phyloP scores from a whole-genome alignment of 2,888 invertebrate genomes.

The Tenthredo distinguenda region DNA sequence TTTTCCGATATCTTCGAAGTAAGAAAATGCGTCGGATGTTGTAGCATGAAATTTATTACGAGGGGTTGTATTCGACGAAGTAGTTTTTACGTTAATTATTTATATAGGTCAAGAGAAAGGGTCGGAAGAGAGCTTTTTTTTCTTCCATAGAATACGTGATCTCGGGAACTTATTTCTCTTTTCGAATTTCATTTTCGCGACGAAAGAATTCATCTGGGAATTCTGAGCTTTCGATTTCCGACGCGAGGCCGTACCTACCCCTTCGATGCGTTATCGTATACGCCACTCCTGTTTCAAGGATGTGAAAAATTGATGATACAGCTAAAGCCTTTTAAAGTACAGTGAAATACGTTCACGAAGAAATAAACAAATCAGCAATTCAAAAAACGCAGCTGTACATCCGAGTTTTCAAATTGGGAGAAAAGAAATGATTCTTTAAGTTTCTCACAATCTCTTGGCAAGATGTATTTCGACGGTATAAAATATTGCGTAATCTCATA shows the following conservation, averaged over 20 bases:
- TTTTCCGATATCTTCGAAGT: neutral
- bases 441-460: neutral
- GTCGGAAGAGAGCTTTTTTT: neutral
- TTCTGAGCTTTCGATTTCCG: neutral
- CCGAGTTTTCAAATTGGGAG: neutral
- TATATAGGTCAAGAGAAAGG: neutral
- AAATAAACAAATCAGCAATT: neutral
- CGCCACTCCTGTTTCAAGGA: neutral
- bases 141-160: neutral
- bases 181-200: neutral
- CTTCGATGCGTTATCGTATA: neutral
- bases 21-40: neutral
- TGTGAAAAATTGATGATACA: neutral
- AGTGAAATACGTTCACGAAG: neutral
- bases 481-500: constrained; percentile 9
- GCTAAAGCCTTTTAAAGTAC: neutral
- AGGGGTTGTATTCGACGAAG: neutral
- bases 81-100: neutral
- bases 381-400: neutral
- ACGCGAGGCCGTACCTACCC: neutral
- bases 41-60: neutral
- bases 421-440: neutral
- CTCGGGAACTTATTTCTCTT: neutral
- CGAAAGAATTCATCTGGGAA: neutral
- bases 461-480: neutral